A percentile compares a stretch with the other conserved stretches of the same genome.
Evolutionary conservation across 2,113 vertebrate species (phyloP).

Genomic region (Trogon surrucura): DNA sequence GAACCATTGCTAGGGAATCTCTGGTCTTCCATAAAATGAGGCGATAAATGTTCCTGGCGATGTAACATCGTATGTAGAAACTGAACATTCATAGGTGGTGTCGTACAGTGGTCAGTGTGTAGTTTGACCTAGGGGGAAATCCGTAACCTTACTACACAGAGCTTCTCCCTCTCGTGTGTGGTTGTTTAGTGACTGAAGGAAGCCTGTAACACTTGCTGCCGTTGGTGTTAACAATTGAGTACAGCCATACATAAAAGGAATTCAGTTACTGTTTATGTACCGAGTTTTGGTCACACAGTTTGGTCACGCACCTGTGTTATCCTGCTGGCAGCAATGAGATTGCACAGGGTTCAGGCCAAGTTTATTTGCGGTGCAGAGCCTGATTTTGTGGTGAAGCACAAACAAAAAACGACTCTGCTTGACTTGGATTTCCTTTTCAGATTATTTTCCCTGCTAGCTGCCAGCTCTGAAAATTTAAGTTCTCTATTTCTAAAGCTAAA

Average conservation of each 20-base stretch:
- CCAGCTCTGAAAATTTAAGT: not conserved
- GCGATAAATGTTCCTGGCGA: slow-evolving; percentile 29
- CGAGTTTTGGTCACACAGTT: not conserved
- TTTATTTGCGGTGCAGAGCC: not conserved
- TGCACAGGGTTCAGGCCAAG: not conserved
- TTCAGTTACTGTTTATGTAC: not conserved
- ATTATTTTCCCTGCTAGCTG: not conserved
- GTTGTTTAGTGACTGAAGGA: not conserved
- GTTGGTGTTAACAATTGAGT: not conserved
- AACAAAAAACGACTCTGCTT: not conserved
- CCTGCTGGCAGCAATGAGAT: not conserved
- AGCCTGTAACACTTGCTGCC: not conserved
- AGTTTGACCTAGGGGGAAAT: slow-evolving; percentile 7
- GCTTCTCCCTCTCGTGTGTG: not conserved
- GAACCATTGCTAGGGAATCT: slow-evolving; percentile 63
- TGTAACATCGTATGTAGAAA: not conserved
- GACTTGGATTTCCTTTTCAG: not conserved
- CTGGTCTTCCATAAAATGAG: slow-evolving; percentile 73
- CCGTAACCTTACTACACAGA: not conserved
- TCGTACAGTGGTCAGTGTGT: not conserved
- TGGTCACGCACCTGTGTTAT: not conserved
- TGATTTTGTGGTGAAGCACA: not conserved
- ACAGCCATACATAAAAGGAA: not conserved
- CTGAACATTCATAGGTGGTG: not conserved
- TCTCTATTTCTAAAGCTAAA: not conserved